phyloP scores from a whole-genome alignment of 2,888 invertebrate genomes.

The Micropterix aruncella region DNA sequence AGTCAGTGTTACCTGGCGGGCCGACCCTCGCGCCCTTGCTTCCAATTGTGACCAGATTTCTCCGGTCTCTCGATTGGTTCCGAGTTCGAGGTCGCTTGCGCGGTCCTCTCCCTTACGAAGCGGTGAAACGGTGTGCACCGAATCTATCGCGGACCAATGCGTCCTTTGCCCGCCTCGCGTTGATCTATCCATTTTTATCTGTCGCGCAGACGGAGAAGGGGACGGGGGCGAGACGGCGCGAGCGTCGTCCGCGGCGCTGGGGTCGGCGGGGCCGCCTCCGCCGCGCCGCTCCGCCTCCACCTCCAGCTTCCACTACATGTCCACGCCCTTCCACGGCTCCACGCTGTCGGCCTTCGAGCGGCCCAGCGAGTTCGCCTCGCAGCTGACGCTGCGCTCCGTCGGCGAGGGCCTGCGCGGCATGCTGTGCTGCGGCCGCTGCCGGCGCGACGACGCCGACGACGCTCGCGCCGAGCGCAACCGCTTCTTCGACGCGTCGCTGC shows the following conservation, averaged over 20 bases:
- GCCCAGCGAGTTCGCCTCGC: constrained; percentile 64
- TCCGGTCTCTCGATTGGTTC: too few relatives aligned
- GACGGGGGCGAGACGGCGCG: constrained; percentile 6
- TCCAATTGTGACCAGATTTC: too few relatives aligned
- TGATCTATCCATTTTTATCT: constrained; percentile 11
- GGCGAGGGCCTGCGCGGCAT: constrained; percentile 39
- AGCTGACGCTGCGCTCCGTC: constrained; percentile 58
- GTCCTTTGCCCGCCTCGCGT: too few relatives aligned
- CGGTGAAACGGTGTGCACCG: too few relatives aligned
- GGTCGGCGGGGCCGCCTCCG: constrained; percentile 27
- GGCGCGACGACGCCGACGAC: constrained; percentile 21
- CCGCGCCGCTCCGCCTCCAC: constrained; percentile 61
- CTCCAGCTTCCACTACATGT: constrained; percentile 73
- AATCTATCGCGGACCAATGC: too few relatives aligned
- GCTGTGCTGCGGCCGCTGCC: constrained; percentile 27
- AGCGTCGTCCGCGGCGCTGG: constrained; percentile 14
- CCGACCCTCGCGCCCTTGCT: too few relatives aligned
- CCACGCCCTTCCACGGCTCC: constrained; percentile 76
- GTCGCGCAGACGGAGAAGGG: neutral
- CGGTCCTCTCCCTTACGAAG: too few relatives aligned
- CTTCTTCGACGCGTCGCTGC: constrained; percentile 58
- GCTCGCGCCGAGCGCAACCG: constrained; percentile 34
- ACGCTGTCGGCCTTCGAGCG: constrained; percentile 65
- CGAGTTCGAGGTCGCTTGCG: constrained; percentile 35
- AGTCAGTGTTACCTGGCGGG: too few relatives aligned